phyloP scores from a whole-genome alignment of 2,888 invertebrate genomes.

The Neoascia interrupta region DNA sequence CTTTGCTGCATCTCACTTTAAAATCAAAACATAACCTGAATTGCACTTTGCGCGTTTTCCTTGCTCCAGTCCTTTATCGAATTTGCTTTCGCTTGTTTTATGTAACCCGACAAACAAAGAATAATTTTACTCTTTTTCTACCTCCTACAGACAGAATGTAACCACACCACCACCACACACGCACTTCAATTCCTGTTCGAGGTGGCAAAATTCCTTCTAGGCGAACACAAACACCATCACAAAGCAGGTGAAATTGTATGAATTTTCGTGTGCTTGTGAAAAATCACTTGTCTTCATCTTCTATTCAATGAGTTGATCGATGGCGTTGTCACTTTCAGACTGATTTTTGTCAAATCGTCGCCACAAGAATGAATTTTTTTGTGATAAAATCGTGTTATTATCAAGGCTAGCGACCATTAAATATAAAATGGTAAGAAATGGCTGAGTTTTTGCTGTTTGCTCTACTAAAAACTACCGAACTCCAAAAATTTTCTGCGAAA shows the following conservation, averaged over 20 bases:
- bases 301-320: too few relatives aligned
- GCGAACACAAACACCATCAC: neutral
- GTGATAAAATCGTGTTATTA: too few relatives aligned
- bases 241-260: constrained; percentile 38
- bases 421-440: too few relatives aligned
- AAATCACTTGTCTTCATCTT: constrained; percentile 23
- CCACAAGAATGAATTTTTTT: neutral
- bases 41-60: neutral
- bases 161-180: constrained; percentile 7
- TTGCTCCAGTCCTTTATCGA: too few relatives aligned
- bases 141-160: neutral
- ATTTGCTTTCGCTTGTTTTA: constrained; percentile 11
- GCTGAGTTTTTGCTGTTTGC: too few relatives aligned
- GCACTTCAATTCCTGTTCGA: constrained; percentile 1
- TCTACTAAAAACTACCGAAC: too few relatives aligned
- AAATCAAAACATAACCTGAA: neutral
- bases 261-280: too few relatives aligned
- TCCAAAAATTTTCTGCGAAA: too few relatives aligned
- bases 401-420: too few relatives aligned
- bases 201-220: neutral
- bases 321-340: too few relatives aligned
- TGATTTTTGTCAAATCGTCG: too few relatives aligned
- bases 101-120: constrained; percentile 43
- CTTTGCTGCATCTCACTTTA: neutral
- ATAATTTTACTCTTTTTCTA: too few relatives aligned